Evolutionary conservation across 2,113 vertebrate species (phyloP), one percentile per base, ranked within the genome.

Genomic region (Centropus bengalensis): DNA sequence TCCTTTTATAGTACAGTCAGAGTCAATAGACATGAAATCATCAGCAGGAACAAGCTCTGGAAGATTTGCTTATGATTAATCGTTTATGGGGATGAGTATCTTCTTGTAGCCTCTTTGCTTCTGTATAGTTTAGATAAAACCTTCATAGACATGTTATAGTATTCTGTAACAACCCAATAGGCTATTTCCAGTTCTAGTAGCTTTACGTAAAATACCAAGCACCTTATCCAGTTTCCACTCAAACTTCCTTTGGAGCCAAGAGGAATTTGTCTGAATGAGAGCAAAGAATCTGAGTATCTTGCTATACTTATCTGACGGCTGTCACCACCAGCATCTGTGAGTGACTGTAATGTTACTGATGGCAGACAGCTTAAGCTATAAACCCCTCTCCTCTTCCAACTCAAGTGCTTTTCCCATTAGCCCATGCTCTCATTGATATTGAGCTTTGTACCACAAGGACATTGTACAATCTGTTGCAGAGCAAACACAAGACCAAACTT

Each of bases 191-290:
- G 58, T 21, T 70, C 56, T 69, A 58, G 45, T 33, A 74, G 63
- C 33, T 92, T 64, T 64, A 79, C 68, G 38, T 13, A 40, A 64
- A 93, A 64, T 47, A 88, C 52, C 49, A 67, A 62, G 60, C 66
- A 86, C n/a, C 68, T 96, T 94, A 95, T 83, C 92, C 90, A 69
- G 16, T 94, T 96, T 88, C 88, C 76, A 91, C 24, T 88, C 85
- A 33, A 88, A 40, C 44, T 71, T 91, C n/a, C 56, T 91, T 55
- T 86, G 85, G 58, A 88, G 47, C 27, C 64, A 90, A 77, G 42
- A 73, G 44, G 52, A 74, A 14, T 82, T 85, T 55, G 64, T 79
- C 40, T 89, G 71, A 90, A 81, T 40, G 56, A 81, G 68, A 93
- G 81, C 73, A 96, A 94, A 88, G 79, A 55, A 71, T 47, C 36